Evolutionary conservation across 2,888 invertebrate genomes (phyloP), one percentile per base, ranked within the genome.

Genomic region (Dryobota labecula): DNA sequence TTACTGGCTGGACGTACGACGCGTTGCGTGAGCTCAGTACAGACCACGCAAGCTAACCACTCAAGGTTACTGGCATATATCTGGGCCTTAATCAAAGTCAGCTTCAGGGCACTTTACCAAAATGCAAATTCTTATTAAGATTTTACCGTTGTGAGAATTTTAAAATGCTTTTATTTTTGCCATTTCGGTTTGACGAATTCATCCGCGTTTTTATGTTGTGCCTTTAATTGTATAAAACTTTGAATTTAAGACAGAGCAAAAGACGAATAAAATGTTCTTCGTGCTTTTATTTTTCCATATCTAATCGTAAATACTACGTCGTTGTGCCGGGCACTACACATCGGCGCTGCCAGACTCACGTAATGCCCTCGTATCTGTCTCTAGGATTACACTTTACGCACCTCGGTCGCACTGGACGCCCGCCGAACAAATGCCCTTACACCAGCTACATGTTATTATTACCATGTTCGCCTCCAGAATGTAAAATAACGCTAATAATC

Each of bases 331-430:
- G 24, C 30, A 66, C 47, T 53, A 53, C 18, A 58, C 63, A n/a
- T 43, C 43, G 53, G 33, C 36, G 15, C 51, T 47, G 30, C 11
- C 45, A 41, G 41, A 43, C 53, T 56, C 57, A n/a, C 64, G 18
- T 88, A 85, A 88, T 87, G 85, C 75, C 79, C 80, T 85, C 85
- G 82, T 91, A 90, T 84, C 84, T 87, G 90, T 91, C 89, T 70
- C 72, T 57, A 68, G 74, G 73, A 89, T 88, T 87, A 86, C 88
- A 88, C 87, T 90, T 92, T 91, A 91, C 90, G 85, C 88, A 85
- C 87, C 86, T 87, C 78, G 71, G 43, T 65, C 73, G 73, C 76
- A 73, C 15, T 83, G 72, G 80, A 82, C 70, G 38, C 27, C 13
- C 64, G 41, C 33, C 68, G 78, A 84, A 86, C 87, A 85, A 89